These are phyloP conservation scores for Lycodopsis pacificus DNA, from an alignment of 2,797 vertebrate species.

Conservation along the genomic window DNA sequence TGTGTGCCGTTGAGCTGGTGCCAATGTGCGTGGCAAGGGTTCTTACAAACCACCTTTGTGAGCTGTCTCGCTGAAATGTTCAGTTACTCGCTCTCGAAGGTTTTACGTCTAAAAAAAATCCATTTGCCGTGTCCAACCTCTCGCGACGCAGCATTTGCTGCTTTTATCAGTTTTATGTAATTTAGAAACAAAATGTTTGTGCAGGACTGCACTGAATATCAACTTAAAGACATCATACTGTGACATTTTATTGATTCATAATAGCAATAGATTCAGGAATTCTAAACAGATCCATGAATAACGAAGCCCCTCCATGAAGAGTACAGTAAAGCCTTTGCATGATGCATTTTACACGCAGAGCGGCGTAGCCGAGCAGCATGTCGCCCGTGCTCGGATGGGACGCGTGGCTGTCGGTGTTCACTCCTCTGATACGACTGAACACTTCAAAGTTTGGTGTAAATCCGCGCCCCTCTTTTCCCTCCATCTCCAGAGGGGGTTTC, in stretches of 20 bases:
- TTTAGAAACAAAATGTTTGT: background rate
- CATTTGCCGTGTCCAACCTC: background rate
- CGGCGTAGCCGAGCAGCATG: background rate
- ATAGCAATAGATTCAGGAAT: background rate
- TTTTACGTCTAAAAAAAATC: background rate
- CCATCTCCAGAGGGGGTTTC: conserved; percentile 17
- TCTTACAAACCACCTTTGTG: background rate
- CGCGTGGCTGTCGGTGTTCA: background rate
- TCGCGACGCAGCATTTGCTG: background rate
- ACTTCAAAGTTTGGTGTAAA: conserved; percentile 32
- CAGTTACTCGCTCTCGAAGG: background rate
- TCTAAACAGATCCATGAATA: background rate
- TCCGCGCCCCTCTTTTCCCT: background rate
- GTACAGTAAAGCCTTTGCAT: conserved; percentile 7
- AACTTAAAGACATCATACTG: background rate
- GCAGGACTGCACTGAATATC: background rate
- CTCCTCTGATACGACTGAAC: conserved; percentile 24
- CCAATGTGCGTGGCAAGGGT: background rate
- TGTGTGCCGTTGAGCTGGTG: background rate
- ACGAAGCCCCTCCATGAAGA: background rate
- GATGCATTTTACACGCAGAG: no score
- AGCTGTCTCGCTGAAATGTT: background rate
- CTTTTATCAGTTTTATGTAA: background rate
- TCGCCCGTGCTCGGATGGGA: background rate
- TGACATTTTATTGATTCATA: background rate